phyloP scores from a whole-genome alignment of 1,140 invertebrate species.

The Bombus difficillimus region DNA sequence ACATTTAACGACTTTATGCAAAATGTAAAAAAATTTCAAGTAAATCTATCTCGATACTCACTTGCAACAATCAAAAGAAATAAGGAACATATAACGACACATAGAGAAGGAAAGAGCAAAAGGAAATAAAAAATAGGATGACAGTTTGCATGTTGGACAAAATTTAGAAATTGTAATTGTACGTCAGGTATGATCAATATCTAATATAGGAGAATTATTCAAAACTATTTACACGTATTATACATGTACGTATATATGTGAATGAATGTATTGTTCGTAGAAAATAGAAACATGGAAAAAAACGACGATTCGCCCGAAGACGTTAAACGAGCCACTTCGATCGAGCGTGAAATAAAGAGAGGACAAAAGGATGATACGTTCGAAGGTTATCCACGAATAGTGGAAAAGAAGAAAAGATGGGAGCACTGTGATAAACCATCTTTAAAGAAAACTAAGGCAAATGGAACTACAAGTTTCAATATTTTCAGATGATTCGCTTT shows the following conservation, averaged over 20 bases:
- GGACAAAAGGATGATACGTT: slow-evolving; percentile 58
- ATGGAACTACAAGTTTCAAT: background rate
- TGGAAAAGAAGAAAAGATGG: slow-evolving; percentile 37
- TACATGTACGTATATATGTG: too few relatives aligned
- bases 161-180: background rate
- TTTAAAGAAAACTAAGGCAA: slow-evolving; percentile 28
- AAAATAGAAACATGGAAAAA: slow-evolving; percentile 56
- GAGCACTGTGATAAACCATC: slow-evolving; percentile 17
- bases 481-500: background rate
- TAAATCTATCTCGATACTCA: background rate
- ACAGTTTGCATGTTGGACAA: background rate
- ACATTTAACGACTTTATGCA: background rate
- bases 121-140: background rate
- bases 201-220: background rate
- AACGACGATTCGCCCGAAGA: slow-evolving; percentile 56
- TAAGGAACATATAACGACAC: background rate
- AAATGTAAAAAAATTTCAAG: slow-evolving; percentile 39
- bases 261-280: background rate
- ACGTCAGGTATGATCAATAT: background rate
- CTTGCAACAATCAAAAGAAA: background rate
- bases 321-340: slow-evolving; percentile 61
- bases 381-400: slow-evolving; percentile 32
- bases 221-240: too few relatives aligned
- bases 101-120: background rate
- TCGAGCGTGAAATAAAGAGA: slow-evolving; percentile 69